Evolutionary conservation across 2,797 vertebrate genomes (phyloP), one percentile per base, ranked within the genome.

Genomic region (Gallirallus australis): DNA sequence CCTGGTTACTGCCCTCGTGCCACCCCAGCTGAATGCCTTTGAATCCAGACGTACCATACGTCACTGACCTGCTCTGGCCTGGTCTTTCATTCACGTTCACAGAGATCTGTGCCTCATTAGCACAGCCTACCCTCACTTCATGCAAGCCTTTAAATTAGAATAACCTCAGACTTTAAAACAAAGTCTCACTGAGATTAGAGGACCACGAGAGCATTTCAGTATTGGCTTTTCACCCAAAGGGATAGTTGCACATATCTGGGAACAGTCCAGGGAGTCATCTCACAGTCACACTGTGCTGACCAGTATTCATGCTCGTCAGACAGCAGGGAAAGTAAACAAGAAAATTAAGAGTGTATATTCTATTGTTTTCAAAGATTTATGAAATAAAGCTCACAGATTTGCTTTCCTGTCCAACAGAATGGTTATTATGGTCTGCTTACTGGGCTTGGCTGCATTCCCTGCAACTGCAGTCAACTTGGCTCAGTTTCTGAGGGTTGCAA

Each of bases 341-440:
- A 70, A 61, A 93, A 83, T 61, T 23, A 66, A 94, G 25, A 52
- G 15, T 24, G 8, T 52, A 21, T 11, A 37, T 60, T 7, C 3
- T 70, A 39, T 45, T 66, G 25, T 68, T 96, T 86, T 77, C 3
- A 83, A 73, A 84, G 81, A 60, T 9, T 4, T 50, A 15, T 64
- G 56, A 82, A 82, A 61, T 65, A 24, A 15, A 70, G 25, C 39
- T 94, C 31, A 77, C 19, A 4, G 86, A 24, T 86, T 84, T 89
- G 20, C 66, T 94, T 71, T 91, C 42, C 60, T 97, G 73, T 65
- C 83, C 75, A 84, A 86, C 96, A 99, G 99, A 83, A 83, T 0
- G 99, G 99, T 52, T 99, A 98, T 96, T 98, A 98, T 5, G 98
- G 99, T 21, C 93, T 99, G 80, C 97, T 81, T 63, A 91, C 95